Evolutionary conservation across 23 tunicate species (phyloP).

Genomic region (Clavelina lepadiformis): DNA sequence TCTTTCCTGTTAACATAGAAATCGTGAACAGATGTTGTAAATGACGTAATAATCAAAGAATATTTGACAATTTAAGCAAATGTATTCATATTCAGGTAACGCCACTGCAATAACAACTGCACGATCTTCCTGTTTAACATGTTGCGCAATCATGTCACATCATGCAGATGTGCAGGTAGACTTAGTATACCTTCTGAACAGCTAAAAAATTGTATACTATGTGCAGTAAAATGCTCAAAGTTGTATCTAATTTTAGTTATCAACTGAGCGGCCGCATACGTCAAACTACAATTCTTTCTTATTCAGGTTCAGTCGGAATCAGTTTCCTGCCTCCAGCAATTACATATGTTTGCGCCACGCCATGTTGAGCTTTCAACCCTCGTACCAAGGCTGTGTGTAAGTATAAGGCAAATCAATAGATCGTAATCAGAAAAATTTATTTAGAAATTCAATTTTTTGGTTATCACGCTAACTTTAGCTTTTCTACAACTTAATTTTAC

Average conservation of each 20-base stretch:
- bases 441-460: not conserved
- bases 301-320: conserved; percentile 91
- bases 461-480: not conserved
- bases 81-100: conserved; percentile 39
- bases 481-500: not conserved
- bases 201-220: too few relatives aligned
- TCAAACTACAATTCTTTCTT: not conserved
- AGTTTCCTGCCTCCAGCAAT: conserved; percentile 80
- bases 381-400: conserved; percentile 90
- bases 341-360: conserved; percentile 95
- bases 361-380: conserved; percentile 79
- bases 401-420: too few relatives aligned
- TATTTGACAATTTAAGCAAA: too few relatives aligned
- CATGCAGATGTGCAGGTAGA: conserved; percentile 81
- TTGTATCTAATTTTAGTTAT: too few relatives aligned
- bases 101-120: conserved; percentile 57
- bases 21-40: too few relatives aligned
- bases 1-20: too few relatives aligned
- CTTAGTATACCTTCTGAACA: not conserved
- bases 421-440: too few relatives aligned
- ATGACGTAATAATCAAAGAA: too few relatives aligned
- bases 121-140: conserved; percentile 79
- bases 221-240: too few relatives aligned
- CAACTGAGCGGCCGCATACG: too few relatives aligned
- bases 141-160: conserved; percentile 84